Conservation (phyloP, 2,888 invertebrate species). For the Omphaloscelis lunosa region DNA sequence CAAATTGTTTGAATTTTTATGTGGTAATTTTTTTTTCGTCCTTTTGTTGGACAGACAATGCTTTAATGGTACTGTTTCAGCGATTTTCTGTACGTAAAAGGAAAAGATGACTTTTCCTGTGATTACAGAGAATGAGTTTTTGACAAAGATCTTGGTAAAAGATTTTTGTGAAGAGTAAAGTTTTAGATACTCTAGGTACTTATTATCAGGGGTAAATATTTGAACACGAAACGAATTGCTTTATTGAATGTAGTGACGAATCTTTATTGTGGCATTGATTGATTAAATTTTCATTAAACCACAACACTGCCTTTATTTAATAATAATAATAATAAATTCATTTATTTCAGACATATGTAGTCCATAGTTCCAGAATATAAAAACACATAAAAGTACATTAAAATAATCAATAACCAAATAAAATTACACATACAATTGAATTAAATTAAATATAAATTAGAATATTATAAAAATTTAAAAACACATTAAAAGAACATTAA, state of each 20-base stretch:
- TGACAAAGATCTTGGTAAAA: conserved; percentile 24
- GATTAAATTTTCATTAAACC: conserved; percentile 8
- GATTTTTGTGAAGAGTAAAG: conserved; percentile 15
- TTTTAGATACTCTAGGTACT: neutral
- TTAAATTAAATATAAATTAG: no score
- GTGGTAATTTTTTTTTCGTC: conserved; percentile 50
- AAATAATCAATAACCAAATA: no score
- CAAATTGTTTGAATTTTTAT: conserved; percentile 60
- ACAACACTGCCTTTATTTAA: conserved; percentile 15
- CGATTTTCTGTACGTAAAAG: conserved; percentile 25
- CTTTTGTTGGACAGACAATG: conserved; percentile 51
- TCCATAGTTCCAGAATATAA: no score
- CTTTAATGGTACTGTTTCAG: conserved; percentile 47
- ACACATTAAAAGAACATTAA: no score
- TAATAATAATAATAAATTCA: no score
- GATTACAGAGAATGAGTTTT: conserved; percentile 34
- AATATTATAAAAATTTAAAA: no score
- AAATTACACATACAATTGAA: no score
- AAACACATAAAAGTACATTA: no score
- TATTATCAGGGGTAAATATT: neutral
- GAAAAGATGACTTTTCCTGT: conserved; percentile 33
- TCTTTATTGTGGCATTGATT: neutral
- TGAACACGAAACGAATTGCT: neutral
- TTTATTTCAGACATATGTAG: no score
- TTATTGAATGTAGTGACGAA: neutral